These are phyloP conservation scores for Paramormyrops kingsleyae DNA, from an alignment of 2,113 vertebrate species.

Conservation along the genomic window DNA sequence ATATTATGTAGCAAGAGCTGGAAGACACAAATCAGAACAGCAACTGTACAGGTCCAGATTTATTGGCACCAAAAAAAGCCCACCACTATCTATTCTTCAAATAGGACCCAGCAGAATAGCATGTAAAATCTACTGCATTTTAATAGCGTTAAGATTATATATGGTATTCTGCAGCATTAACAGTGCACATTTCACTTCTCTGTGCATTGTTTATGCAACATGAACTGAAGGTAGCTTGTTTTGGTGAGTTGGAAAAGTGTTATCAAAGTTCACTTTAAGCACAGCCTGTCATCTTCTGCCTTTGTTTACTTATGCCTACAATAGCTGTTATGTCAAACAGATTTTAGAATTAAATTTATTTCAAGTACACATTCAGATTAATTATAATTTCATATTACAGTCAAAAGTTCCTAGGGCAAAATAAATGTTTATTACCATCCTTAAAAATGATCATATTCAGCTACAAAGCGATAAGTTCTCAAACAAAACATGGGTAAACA, in stretches of 20 bases:
- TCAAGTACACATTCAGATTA: not conserved
- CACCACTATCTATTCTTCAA: not conserved
- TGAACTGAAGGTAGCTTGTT: not conserved
- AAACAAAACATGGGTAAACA: not conserved
- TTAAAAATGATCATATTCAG: not conserved
- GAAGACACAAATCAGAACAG: not conserved
- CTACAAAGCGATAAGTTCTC: not conserved
- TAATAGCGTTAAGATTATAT: not conserved
- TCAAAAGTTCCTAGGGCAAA: not conserved
- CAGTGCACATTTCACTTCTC: not conserved
- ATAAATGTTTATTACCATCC: not conserved
- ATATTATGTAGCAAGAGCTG: not conserved
- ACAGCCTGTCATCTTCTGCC: not conserved
- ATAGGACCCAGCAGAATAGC: not conserved
- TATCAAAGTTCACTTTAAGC: slow-evolving; percentile 54
- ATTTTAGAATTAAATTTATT: not conserved
- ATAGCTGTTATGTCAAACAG: not conserved
- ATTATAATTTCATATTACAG: not conserved
- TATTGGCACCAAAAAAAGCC: not conserved
- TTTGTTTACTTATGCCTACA: not conserved
- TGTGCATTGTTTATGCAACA: not conserved
- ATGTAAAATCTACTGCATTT: not conserved
- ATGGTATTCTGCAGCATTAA: not conserved
- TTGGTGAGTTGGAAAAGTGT: slow-evolving; percentile 48
- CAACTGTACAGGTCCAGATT: not conserved